Percentiles rank a stretch among this genome's conserved stretches.
Conservation (phyloP, 2,888 invertebrate genomes). For the Carpatolechia fugitivella region DNA sequence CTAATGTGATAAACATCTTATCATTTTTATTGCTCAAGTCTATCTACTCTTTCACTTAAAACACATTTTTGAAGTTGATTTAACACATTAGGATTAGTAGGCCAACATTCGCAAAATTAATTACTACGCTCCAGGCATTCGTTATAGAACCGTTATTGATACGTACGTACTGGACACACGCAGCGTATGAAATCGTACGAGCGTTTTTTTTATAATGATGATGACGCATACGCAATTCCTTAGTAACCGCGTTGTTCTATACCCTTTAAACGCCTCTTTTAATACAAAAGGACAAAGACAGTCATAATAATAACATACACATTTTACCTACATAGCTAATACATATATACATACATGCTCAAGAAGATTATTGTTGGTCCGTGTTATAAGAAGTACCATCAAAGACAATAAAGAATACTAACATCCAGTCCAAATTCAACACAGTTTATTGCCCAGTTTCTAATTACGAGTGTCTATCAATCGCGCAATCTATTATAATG, state of each 20-base stretch:
- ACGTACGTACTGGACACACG: constrained; percentile 35
- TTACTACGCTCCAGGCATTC: constrained; percentile 36
- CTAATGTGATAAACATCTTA: not conserved
- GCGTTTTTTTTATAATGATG: constrained; percentile 49
- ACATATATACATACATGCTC: too few relatives aligned
- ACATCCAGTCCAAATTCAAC: too few relatives aligned
- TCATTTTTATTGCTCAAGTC: not conserved
- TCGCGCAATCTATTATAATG: constrained; percentile 1
- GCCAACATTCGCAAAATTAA: constrained; percentile 30
- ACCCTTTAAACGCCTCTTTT: constrained; percentile 22
- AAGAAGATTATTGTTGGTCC: too few relatives aligned
- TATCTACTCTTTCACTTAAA: not conserved
- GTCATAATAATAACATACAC: not conserved
- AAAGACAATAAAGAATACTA: too few relatives aligned
- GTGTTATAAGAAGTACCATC: too few relatives aligned
- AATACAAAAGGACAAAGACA: not conserved
- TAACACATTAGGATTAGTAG: constrained; percentile 15
- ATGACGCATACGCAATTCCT: constrained; percentile 50
- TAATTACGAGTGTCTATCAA: too few relatives aligned
- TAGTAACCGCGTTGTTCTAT: constrained; percentile 29
- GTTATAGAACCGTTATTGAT: constrained; percentile 55
- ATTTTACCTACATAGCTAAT: not conserved
- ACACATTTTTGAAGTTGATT: not conserved
- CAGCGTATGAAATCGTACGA: constrained; percentile 34
- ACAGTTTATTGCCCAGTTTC: too few relatives aligned